Evolutionary conservation across 2,888 invertebrate genomes (phyloP).

Genomic region (Dioctria rufipes): DNA sequence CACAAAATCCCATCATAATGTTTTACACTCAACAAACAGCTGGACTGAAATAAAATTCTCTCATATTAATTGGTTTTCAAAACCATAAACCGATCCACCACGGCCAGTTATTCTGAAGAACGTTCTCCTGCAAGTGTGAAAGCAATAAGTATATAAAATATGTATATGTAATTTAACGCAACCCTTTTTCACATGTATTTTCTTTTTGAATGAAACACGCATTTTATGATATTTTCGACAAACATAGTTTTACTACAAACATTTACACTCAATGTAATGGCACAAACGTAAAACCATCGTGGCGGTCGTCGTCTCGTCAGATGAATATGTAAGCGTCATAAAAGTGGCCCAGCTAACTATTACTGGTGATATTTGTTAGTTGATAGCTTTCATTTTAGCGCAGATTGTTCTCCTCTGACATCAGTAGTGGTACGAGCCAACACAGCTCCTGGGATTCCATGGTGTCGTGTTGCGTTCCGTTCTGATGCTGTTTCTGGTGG

Average conservation of each 20-base stretch:
- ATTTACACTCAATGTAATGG: constrained; percentile 64
- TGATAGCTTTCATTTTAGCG: constrained; percentile 63
- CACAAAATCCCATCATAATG: no score
- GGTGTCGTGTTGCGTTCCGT: constrained; percentile 40
- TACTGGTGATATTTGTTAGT: constrained; percentile 2
- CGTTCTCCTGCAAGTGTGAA: not conserved
- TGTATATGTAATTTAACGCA: constrained; percentile 17
- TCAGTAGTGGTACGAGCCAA: not conserved
- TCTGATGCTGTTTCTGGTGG: constrained; percentile 38
- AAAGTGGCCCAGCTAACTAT: constrained; percentile 9
- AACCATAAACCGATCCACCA: no score
- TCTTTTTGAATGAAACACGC: constrained; percentile 19
- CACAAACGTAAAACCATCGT: constrained; percentile 62
- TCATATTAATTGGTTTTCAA: no score
- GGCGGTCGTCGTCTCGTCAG: not conserved
- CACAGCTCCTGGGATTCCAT: constrained; percentile 61
- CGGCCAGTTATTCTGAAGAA: no score
- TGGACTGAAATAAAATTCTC: no score
- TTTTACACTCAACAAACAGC: no score
- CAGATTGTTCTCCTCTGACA: not conserved
- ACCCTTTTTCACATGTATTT: constrained; percentile 13
- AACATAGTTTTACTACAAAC: constrained; percentile 63
- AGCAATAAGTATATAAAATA: constrained; percentile 8
- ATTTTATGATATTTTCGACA: constrained; percentile 50
- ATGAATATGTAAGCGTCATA: not conserved